phyloP scores from a whole-genome alignment of 2,113 vertebrate genomes.

The Mesoclemmys tuberculata region DNA sequence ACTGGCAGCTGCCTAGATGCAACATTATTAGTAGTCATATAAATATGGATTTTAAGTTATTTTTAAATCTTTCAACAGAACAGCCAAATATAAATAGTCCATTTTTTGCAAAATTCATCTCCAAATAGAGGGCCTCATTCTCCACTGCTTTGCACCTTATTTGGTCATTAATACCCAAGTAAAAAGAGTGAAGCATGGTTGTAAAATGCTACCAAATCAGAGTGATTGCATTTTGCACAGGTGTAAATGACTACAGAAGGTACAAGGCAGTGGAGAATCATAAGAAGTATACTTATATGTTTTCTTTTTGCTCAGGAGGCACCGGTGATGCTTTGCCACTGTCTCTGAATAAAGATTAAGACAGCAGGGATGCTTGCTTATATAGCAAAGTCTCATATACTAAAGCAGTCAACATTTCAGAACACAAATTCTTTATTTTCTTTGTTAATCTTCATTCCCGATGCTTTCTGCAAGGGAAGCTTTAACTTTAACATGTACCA shows the following conservation, averaged over 20 bases:
- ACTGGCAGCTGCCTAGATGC: background rate
- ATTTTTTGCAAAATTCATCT: background rate
- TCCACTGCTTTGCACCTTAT: background rate
- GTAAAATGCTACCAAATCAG: background rate
- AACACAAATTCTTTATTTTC: background rate
- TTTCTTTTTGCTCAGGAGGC: background rate
- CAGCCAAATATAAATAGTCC: background rate
- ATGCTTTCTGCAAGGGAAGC: background rate
- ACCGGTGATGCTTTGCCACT: background rate
- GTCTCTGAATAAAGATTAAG: background rate
- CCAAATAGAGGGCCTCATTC: background rate
- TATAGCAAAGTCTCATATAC: background rate
- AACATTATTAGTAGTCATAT: background rate
- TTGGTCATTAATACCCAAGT: background rate
- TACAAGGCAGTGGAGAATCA: background rate
- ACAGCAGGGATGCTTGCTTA: background rate
- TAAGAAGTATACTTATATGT: background rate
- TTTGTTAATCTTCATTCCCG: background rate
- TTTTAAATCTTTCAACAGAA: background rate
- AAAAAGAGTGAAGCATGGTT: background rate
- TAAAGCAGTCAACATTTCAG: background rate
- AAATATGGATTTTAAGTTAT: rapidly evolving
- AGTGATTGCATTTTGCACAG: background rate
- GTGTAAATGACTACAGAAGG: background rate
- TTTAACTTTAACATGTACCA: background rate